Percentiles rank a stretch among this genome's conserved stretches.
phyloP scores from a whole-genome alignment of 2,113 vertebrate species.

The Cervus canadensis region DNA sequence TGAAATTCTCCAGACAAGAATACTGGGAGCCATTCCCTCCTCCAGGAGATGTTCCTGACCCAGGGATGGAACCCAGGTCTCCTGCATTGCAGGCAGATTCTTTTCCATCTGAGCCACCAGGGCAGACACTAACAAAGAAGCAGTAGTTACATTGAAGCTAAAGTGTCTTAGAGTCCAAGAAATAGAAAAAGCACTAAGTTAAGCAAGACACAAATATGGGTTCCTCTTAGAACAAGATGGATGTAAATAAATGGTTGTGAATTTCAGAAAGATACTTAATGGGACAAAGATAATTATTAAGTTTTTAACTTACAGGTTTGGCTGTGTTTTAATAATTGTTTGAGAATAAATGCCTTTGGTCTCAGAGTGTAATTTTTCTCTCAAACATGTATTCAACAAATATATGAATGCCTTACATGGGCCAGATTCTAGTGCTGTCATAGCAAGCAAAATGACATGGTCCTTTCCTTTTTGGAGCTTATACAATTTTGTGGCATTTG shows the following conservation, averaged over 20 bases:
- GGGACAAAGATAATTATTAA: neutral
- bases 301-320: constrained; percentile 27
- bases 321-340: neutral
- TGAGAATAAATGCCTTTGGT: constrained; percentile 5
- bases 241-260: neutral
- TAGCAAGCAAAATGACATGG: neutral
- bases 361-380: neutral
- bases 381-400: neutral
- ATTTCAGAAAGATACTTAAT: neutral
- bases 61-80: neutral
- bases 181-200: constrained; percentile 1
- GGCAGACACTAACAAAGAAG: neutral
- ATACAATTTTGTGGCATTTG: neutral
- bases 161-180: neutral
- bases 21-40: neutral
- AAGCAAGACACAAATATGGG: neutral
- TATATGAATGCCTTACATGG: neutral
- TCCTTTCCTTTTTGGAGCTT: neutral
- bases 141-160: neutral
- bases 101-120: neutral
- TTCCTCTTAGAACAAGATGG: neutral
- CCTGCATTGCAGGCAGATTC: neutral
- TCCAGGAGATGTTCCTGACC: neutral
- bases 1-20: neutral
- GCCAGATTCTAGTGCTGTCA: neutral